A percentile compares a stretch with the other conserved stretches of the same genome.
phyloP scores from a whole-genome alignment of 2,888 invertebrate species.

The Hyles lineata region DNA sequence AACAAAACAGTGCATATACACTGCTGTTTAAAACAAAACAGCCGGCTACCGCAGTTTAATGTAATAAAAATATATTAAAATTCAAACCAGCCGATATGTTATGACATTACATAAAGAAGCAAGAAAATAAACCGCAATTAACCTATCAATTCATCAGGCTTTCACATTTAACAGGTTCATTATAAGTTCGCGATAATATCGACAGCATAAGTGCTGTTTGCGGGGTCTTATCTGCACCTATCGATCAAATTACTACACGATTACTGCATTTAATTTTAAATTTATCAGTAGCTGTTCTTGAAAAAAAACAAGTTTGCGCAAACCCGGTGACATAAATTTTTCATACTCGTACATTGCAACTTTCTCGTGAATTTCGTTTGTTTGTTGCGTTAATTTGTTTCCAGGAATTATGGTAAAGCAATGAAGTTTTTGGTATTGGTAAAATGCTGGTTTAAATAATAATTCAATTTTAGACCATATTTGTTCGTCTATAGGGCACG shows the following conservation, averaged over 20 bases:
- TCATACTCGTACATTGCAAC: not conserved
- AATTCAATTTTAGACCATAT: too few relatives aligned
- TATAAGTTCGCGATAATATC: constrained; percentile 11
- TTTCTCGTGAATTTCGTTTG: constrained; percentile 1
- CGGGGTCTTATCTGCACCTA: constrained; percentile 1
- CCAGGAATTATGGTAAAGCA: not conserved
- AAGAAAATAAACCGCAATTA: constrained; percentile 7
- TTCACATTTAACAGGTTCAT: constrained; percentile 22
- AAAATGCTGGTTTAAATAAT: not conserved
- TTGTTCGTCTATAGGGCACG: too few relatives aligned
- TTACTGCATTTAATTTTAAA: constrained; percentile 23
- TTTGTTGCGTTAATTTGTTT: not conserved
- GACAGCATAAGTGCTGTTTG: constrained; percentile 9
- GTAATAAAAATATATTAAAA: not conserved
- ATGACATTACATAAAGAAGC: not conserved
- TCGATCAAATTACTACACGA: constrained; percentile 23
- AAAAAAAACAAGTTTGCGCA: not conserved
- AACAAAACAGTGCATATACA: too few relatives aligned
- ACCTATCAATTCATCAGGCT: constrained; percentile 13
- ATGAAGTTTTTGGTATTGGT: not conserved
- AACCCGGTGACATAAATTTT: constrained; percentile 12
- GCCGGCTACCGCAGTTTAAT: not conserved
- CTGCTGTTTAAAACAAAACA: too few relatives aligned
- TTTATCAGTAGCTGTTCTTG: constrained; percentile 13
- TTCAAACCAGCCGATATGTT: too few relatives aligned